Evolutionary conservation across 2,888 invertebrate genomes (phyloP).

Genomic region (Ctenicera cuprea): DNA sequence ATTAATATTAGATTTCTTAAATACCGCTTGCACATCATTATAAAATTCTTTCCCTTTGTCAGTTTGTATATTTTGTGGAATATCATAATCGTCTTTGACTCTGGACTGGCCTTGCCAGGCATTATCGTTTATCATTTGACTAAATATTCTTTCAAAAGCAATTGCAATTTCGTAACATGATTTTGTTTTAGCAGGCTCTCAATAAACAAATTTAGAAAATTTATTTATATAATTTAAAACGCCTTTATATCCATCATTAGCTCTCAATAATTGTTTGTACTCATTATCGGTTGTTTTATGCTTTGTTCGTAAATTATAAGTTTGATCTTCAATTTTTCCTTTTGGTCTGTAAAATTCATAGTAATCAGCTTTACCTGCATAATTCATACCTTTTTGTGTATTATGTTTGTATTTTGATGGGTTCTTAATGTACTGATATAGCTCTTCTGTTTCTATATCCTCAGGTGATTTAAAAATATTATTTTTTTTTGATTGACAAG

Average conservation of each 20-base stretch:
- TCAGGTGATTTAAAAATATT: conserved; percentile 13
- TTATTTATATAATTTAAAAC: too few relatives aligned
- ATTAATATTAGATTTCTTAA: background rate
- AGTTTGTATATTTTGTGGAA: background rate
- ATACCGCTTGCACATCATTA: background rate
- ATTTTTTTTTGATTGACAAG: conserved; percentile 3
- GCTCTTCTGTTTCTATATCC: too few relatives aligned
- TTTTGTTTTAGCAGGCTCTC: too few relatives aligned
- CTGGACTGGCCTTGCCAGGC: too few relatives aligned
- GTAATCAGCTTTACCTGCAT: background rate
- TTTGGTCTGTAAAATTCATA: conserved; percentile 14
- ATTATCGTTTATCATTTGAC: too few relatives aligned
- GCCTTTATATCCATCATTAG: background rate
- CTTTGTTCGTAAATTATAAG: background rate
- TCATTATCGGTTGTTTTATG: background rate
- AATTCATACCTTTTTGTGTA: background rate
- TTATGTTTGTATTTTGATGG: too few relatives aligned
- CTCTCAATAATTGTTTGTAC: conserved; percentile 5
- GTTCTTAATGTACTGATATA: too few relatives aligned
- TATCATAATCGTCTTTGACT: background rate
- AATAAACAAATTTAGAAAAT: too few relatives aligned
- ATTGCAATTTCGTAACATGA: too few relatives aligned
- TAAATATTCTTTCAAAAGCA: too few relatives aligned
- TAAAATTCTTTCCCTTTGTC: conserved; percentile 4
- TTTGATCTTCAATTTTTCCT: conserved; percentile 3